Evolutionary conservation across 2,888 invertebrate species (phyloP).

Genomic region (Pocota personata): DNA sequence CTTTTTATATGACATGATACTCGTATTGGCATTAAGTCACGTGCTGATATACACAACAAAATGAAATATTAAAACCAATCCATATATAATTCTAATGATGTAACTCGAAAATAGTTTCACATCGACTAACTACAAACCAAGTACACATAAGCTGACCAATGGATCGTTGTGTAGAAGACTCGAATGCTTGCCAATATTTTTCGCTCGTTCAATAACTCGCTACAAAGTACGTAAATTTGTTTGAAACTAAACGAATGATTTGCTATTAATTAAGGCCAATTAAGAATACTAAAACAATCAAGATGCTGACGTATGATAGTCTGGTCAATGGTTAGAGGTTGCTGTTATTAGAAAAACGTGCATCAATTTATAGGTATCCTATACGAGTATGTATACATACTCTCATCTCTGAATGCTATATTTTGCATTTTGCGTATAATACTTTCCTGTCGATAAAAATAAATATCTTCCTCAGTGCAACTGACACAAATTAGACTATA

Average conservation of each 20-base stretch:
- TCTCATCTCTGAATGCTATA: neutral
- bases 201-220: neutral
- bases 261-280: slow-evolving; percentile 53
- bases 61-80: neutral
- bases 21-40: neutral
- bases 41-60: neutral
- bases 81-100: neutral
- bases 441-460: slow-evolving; percentile 19
- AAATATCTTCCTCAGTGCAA: slow-evolving; percentile 3
- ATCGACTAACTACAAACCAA: neutral
- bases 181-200: neutral
- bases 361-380: neutral
- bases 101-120: neutral
- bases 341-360: neutral
- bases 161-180: neutral
- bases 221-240: neutral
- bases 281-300: slow-evolving; percentile 2
- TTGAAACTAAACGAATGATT: slow-evolving; percentile 25
- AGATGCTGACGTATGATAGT: neutral
- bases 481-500: neutral
- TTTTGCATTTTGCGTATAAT: slow-evolving; percentile 9
- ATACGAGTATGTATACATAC: no score
- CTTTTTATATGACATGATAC: no score
- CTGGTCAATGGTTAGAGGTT: neutral
- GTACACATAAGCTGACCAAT: neutral